Conservation (phyloP, 1,140 invertebrate genomes). For the Drosophila sechellia region DNA sequence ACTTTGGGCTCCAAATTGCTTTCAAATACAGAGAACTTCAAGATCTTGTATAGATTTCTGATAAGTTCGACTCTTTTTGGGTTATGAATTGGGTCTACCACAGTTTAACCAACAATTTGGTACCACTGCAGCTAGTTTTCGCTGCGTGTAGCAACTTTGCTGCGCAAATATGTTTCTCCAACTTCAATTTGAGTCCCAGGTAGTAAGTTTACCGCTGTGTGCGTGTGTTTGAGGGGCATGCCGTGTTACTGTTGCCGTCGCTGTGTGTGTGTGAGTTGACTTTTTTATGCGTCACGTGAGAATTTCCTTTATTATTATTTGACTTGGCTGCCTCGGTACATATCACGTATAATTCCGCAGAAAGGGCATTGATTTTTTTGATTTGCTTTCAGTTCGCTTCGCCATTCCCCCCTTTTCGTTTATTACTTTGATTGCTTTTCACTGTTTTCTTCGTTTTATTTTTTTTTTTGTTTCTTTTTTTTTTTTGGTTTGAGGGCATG, state of each 20-base stretch:
- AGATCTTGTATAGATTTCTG: too few species aligned
- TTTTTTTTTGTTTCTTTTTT: constrained; percentile 9
- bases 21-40: background rate
- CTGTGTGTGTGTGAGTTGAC: constrained; percentile 20
- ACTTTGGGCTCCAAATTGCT: background rate
- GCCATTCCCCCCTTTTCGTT: constrained; percentile 28
- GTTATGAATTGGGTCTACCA: background rate
- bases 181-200: constrained; percentile 51
- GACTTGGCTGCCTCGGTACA: constrained; percentile 54
- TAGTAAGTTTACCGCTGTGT: constrained; percentile 26
- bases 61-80: too few species aligned
- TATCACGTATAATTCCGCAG: constrained; percentile 68
- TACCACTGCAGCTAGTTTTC: background rate
- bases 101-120: too few species aligned
- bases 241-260: constrained; percentile 15
- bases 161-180: constrained; percentile 54
- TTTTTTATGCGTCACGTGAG: constrained; percentile 81
- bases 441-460: constrained; percentile 1
- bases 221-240: constrained; percentile 23
- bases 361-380: constrained; percentile 75
- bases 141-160: constrained; percentile 17
- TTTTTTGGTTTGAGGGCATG: constrained; percentile 12
- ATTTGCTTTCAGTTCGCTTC: constrained; percentile 13
- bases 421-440: constrained; percentile 55
- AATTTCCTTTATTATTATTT: constrained; percentile 82